These are phyloP conservation scores for Chiloscyllium punctatum DNA, from an alignment of 2,797 vertebrate genomes.

Conservation along the genomic window DNA sequence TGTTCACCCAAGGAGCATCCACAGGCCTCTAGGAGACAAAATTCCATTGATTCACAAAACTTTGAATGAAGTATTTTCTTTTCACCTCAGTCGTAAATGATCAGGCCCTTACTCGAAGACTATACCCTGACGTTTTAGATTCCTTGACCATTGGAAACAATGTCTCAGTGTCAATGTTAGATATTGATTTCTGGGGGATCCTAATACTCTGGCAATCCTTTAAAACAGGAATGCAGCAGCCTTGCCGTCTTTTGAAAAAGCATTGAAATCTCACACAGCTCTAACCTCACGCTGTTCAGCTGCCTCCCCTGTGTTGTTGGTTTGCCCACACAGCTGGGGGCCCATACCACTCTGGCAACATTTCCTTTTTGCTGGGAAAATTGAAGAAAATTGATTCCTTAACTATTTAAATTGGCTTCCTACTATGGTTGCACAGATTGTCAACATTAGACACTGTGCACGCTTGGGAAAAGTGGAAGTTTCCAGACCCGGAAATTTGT, in stretches of 20 bases:
- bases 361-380: not conserved
- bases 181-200: not conserved
- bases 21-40: no score
- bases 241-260: not conserved
- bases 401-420: not conserved
- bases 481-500: not conserved
- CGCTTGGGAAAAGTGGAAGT: not conserved
- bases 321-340: not conserved
- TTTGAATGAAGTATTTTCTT: no score
- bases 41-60: no score
- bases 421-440: not conserved
- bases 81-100: no score
- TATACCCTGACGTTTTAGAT: no score
- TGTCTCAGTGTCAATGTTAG: not conserved
- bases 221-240: not conserved
- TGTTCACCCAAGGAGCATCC: no score
- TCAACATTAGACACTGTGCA: not conserved
- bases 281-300: not conserved
- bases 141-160: no score
- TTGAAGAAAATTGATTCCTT: not conserved
- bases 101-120: no score
- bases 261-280: not conserved
- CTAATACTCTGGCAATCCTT: not conserved
- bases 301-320: not conserved
- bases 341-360: not conserved